Percentiles rank a stretch among this genome's conserved stretches.
phyloP scores from a whole-genome alignment of 2,888 invertebrate genomes.

The Dolomedes plantarius region DNA sequence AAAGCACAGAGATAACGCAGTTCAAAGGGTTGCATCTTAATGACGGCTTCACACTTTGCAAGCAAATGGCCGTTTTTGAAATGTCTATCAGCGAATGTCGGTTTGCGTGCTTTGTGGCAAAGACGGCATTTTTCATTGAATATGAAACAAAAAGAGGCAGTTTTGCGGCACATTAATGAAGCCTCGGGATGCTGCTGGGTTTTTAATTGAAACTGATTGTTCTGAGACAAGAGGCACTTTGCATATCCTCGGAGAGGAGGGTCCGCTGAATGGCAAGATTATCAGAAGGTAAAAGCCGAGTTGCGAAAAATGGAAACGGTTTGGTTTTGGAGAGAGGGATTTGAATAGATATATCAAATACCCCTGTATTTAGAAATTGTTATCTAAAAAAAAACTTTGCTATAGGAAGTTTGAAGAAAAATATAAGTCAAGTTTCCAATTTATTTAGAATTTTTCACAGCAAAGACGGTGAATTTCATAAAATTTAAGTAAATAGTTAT shows the following conservation, averaged over 20 bases:
- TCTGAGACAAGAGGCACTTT: constrained; percentile 15
- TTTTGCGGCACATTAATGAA: constrained; percentile 36
- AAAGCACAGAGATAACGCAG: constrained; percentile 17
- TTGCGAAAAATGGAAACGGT: constrained; percentile 14
- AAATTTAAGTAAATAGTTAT: too few relatives aligned
- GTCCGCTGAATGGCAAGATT: constrained; percentile 8
- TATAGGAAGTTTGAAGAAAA: too few relatives aligned
- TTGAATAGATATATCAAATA: too few relatives aligned
- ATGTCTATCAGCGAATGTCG: constrained; percentile 5
- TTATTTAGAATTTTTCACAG: too few relatives aligned
- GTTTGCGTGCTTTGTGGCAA: constrained; percentile 43
- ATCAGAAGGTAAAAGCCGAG: not conserved
- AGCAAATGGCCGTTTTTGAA: constrained; percentile 33
- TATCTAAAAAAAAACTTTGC: too few relatives aligned
- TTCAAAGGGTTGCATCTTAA: constrained; percentile 59
- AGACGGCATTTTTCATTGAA: constrained; percentile 17
- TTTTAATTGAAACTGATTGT: constrained; percentile 14
- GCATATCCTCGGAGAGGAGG: constrained; percentile 19
- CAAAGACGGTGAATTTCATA: too few relatives aligned
- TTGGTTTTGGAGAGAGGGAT: too few relatives aligned
- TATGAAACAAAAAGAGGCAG: constrained; percentile 20
- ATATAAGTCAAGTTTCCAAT: too few relatives aligned
- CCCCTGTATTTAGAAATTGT: too few relatives aligned
- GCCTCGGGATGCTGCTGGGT: not conserved
- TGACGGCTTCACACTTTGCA: constrained; percentile 43